Conservation (phyloP, 1,140 invertebrate species). For the Eurosta solidaginis region DNA sequence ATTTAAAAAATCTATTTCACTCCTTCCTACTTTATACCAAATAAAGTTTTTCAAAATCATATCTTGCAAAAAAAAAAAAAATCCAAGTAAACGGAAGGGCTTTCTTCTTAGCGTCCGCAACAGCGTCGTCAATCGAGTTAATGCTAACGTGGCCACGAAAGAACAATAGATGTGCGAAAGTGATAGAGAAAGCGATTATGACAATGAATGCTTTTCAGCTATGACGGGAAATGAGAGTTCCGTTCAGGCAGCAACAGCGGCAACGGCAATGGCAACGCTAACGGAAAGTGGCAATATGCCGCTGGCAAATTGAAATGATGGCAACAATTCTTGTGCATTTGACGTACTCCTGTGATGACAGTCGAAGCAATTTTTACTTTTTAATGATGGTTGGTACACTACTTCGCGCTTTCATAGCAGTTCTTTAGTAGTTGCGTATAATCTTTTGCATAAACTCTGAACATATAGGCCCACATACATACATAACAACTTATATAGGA, state of each 20-base stretch:
- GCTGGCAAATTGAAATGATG: slow-evolving; percentile 28
- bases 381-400: background rate
- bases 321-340: slow-evolving; percentile 15
- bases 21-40: slow-evolving; percentile 1
- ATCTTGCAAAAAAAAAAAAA: background rate
- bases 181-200: background rate
- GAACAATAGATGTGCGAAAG: background rate
- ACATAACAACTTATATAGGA: too few relatives aligned
- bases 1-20: too few relatives aligned
- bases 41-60: background rate
- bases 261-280: background rate
- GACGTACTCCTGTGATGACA: slow-evolving; percentile 11
- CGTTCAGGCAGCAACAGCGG: background rate
- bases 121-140: background rate
- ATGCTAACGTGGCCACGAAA: background rate
- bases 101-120: slow-evolving; percentile 1
- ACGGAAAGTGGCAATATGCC: slow-evolving; percentile 24
- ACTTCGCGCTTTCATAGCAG: background rate
- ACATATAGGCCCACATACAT: background rate
- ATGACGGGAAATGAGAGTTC: slow-evolving; percentile 27
- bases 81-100: background rate
- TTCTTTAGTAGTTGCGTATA: background rate
- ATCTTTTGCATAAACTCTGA: too few relatives aligned
- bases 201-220: background rate
- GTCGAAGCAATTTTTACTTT: background rate